Evolutionary conservation across 2,113 vertebrate genomes (phyloP).

Genomic region (Oryzias woworae): DNA sequence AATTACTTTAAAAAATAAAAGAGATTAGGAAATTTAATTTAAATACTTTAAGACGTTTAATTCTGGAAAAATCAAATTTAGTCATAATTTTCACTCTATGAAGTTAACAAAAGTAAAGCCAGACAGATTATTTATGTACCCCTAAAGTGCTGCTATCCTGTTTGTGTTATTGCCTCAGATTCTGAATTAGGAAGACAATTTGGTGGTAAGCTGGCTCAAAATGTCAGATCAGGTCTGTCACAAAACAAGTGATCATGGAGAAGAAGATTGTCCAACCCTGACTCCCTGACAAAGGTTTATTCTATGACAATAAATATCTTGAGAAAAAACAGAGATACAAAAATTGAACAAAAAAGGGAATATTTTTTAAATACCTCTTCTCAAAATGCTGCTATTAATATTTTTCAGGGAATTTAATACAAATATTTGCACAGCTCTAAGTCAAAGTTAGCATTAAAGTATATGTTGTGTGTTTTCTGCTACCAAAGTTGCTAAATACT

Average conservation of each 20-base stretch:
- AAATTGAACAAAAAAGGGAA: too few species aligned
- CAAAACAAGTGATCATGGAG: slow-evolving; percentile 44
- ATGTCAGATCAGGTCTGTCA: slow-evolving; percentile 50
- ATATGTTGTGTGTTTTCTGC: slow-evolving; percentile 16
- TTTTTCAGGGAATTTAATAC: too few species aligned
- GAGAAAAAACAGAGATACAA: too few species aligned
- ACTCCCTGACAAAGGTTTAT: slow-evolving; percentile 1
- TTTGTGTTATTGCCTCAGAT: neutral
- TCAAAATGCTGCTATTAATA: too few species aligned
- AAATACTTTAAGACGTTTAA: neutral
- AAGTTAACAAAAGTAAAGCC: neutral
- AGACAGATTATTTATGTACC: neutral
- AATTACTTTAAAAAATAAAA: neutral
- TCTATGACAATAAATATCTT: neutral
- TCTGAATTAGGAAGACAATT: slow-evolving; percentile 16
- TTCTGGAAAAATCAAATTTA: neutral
- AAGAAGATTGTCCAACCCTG: slow-evolving; percentile 8
- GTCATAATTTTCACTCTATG: neutral
- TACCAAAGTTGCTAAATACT: slow-evolving; percentile 32
- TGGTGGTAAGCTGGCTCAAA: slow-evolving; percentile 17
- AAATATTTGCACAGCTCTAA: too few species aligned
- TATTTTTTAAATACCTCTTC: too few species aligned
- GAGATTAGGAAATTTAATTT: neutral
- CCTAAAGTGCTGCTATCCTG: too few species aligned
- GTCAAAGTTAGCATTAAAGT: slow-evolving; percentile 6